Conservation (phyloP, 2,113 vertebrate genomes). For the Amphilophus citrinellus region DNA sequence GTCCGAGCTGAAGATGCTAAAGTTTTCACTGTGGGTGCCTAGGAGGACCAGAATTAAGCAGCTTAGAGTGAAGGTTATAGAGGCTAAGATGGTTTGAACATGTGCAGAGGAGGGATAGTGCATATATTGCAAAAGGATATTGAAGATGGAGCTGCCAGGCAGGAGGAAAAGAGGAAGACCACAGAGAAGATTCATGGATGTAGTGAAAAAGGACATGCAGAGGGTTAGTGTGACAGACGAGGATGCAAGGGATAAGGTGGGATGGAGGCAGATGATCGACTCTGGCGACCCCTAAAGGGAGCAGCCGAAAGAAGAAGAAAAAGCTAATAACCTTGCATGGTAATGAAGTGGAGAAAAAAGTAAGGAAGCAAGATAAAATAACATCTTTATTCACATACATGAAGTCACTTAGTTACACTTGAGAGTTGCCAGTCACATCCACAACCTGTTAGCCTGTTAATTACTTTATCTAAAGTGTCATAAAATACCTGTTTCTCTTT, state of each 20-base stretch:
- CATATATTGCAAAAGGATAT: no score
- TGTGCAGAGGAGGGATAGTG: no score
- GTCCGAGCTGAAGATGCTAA: neutral
- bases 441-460: neutral
- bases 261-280: neutral
- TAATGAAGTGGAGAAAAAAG: neutral
- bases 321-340: neutral
- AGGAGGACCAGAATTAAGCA: accelerated
- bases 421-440: neutral
- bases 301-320: neutral
- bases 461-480: neutral
- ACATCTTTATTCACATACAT: neutral
- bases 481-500: neutral
- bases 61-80: neutral
- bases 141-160: no score
- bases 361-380: neutral
- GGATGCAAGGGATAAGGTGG: no score
- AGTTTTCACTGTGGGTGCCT: neutral
- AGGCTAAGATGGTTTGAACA: neutral
- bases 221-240: neutral
- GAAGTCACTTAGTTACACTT: neutral
- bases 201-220: neutral
- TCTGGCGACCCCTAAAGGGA: neutral
- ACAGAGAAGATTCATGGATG: neutral
- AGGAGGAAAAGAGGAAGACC: neutral